Base-by-base conservation (phyloP, 2,113 vertebrate genomes). In the Bungarus multicinctus region DNA sequence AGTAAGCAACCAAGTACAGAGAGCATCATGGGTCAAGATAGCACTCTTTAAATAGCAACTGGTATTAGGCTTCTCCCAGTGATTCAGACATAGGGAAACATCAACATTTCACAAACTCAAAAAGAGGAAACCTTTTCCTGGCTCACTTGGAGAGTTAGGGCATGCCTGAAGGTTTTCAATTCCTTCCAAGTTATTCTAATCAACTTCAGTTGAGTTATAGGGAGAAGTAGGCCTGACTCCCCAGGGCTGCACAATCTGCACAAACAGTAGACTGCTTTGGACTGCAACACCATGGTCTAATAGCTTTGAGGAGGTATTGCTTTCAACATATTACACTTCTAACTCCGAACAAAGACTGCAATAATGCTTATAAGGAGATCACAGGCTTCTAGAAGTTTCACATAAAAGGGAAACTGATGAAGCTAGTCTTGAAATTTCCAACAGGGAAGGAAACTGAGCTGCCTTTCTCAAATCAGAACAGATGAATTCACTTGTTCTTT, bases 381-480 rank as follows among this genome's bases (percentile, higher is more conserved):
- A 74, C n/a, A 74, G 34, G 16, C 34, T 39, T 81, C 69, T 81
- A 39, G 16, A 16, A 81, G n/a, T 39, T 39, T 39, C n/a, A 74
- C 69, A 74, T 39, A 39, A 74, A 74, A 74, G 16, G 30, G n/a
- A 39, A 74, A 74, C n/a, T 20, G 69, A 39, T 20, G 69, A 39
- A 34, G n/a, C n/a, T 18, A 18, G 14, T 74, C 69, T 74, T 74
- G 16, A 34, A 52, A n/a, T 30, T 50, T 47, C 89, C 43, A 45
- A 39, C 25, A 45, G 4, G 9, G 23, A 30, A 27, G 74, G 39
- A 57, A 45, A 43, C 25, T 45, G 85, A 87, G 85, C 81, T 47
- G 8, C 4, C 4, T n/a, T 58, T 91, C 23, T 11, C 22, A 90
- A 95, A 91, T 93, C 58, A 95, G 91, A 90, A 50, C 85, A 91